Evolutionary conservation across 2,888 invertebrate species (phyloP).

Genomic region (Cybosia mesomella): DNA sequence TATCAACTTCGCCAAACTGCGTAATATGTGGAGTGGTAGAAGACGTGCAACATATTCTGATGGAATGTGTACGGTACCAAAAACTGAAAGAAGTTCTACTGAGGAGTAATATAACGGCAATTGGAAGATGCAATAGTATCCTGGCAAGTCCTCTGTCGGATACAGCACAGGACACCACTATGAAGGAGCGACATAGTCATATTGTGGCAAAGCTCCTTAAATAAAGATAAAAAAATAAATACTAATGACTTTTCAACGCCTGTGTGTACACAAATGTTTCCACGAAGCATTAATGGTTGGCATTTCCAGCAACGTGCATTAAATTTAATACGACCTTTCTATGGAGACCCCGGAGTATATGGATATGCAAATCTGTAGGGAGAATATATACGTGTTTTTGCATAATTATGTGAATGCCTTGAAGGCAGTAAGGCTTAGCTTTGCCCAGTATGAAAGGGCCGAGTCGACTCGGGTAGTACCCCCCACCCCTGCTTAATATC

Average conservation of each 20-base stretch:
- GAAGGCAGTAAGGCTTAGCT: not conserved
- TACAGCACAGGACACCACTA: too few species aligned
- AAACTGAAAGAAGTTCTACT: too few species aligned
- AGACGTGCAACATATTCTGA: too few species aligned
- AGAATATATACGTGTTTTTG: not conserved
- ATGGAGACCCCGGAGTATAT: not conserved
- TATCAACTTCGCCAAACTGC: too few species aligned
- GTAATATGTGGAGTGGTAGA: too few species aligned
- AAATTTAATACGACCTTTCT: constrained; percentile 12
- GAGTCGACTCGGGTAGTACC: not conserved
- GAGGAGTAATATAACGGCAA: too few species aligned
- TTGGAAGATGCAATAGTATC: too few species aligned
- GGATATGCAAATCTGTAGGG: not conserved
- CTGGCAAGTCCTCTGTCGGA: too few species aligned
- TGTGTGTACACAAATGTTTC: not conserved
- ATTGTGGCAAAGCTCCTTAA: too few species aligned
- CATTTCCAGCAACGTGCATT: constrained; percentile 22
- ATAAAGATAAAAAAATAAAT: too few species aligned
- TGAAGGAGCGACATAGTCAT: too few species aligned
- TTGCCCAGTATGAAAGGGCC: not conserved
- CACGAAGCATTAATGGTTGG: constrained; percentile 8
- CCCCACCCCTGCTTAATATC: not conserved
- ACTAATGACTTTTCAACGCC: not conserved
- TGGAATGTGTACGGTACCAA: too few species aligned
- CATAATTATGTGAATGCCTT: constrained; percentile 2